Evolutionary conservation across 2,113 vertebrate genomes (phyloP).

Genomic region (Hypanus sabinus): DNA sequence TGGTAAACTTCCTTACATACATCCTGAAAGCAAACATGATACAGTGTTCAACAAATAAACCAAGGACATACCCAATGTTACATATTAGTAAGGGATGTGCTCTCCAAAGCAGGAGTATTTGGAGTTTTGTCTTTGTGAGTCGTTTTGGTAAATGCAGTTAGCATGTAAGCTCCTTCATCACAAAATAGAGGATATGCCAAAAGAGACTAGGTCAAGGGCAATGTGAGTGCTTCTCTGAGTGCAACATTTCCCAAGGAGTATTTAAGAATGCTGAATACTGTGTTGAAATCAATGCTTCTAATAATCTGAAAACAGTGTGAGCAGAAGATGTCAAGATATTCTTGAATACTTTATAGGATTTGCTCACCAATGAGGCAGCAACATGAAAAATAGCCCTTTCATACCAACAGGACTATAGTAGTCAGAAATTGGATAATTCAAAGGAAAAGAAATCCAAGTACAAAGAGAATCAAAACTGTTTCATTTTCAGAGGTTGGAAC

Average conservation of each 20-base stretch:
- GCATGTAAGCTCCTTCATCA: not conserved
- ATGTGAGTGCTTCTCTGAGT: not conserved
- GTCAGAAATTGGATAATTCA: not conserved
- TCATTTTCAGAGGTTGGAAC: not conserved
- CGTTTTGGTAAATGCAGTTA: not conserved
- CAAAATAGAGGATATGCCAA: not conserved
- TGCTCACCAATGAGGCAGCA: not conserved
- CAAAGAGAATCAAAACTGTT: not conserved
- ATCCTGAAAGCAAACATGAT: constrained; percentile 55
- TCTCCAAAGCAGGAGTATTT: not conserved
- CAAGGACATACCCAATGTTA: not conserved
- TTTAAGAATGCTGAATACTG: not conserved
- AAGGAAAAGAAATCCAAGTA: not conserved
- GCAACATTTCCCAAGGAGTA: not conserved
- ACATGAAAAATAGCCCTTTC: not conserved
- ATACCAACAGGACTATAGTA: not conserved
- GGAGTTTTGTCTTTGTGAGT: not conserved
- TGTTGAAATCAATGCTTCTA: not conserved
- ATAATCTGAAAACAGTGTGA: not conserved
- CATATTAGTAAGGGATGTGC: not conserved
- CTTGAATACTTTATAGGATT: not conserved
- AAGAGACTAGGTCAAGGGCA: not conserved
- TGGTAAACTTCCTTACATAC: constrained; percentile 88
- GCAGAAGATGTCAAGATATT: not conserved
- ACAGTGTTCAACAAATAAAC: not conserved